Evolutionary conservation across 2,888 invertebrate species (phyloP), one percentile per base, ranked within the genome.

Genomic region (Rhagonycha fulva): DNA sequence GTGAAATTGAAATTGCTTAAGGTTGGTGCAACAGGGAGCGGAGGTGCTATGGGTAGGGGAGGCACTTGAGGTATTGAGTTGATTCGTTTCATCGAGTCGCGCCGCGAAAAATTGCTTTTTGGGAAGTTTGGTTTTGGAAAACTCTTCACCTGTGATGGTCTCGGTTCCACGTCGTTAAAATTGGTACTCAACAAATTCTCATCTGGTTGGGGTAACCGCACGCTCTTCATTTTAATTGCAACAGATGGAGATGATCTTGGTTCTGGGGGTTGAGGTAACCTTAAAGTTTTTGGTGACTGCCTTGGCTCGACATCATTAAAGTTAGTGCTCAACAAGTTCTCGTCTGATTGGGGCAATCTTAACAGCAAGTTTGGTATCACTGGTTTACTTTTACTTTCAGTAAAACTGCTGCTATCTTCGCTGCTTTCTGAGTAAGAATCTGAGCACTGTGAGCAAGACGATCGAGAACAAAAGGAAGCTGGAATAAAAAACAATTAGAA

Each of bases 391-490:
- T 74, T 60, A 30, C 62, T 71, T 12, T 70, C 75, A 9, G 23
- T 62, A 11, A 24, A 63, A 66, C 86, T 88, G 71, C 85, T 87
- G 70, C 86, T 87, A 76, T 85, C 87, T 68, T 83, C 84, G 74
- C 87, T 88, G 72, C 87, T 87, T 60, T 87, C 87, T 66, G 87
- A 86, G 30, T 84, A 87, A 3, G 88, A 87, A 72, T 88, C 88
- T 2, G 90, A 89, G 80, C 93, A 93, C 76, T 93, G 90, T 0
- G 94, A 93, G 82, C 91, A 92, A 12, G 94, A 93, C 0, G 93
- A 91, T 70, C 91, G 91, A 0, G 95, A 94, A 84, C 94, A 94
- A 63, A 91, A 92, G 0, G 94, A 94, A 81, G 92, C 93, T 90
- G 89, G 86, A 84, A 89, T 84, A 78, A 71, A 76, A 60, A 9